Conservation (phyloP, 2,888 invertebrate genomes). For the Mactromeris polynyma region DNA sequence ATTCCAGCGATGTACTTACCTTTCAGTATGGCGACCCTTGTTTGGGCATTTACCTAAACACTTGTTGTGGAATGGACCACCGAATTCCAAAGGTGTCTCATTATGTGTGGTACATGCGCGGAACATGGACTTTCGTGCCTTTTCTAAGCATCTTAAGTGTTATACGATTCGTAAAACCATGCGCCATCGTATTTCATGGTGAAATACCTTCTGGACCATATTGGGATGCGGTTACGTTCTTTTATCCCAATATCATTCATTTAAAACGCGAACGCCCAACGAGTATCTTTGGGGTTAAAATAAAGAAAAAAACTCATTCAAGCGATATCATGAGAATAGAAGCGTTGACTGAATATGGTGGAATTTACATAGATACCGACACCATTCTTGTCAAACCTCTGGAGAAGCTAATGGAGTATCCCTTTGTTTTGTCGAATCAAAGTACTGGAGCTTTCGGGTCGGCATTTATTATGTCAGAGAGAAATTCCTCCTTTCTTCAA, state of each 20-base stretch:
- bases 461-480: slow-evolving; percentile 40
- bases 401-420: slow-evolving; percentile 12
- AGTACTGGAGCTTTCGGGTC: neutral
- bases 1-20: neutral
- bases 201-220: neutral
- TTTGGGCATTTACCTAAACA: neutral
- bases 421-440: neutral
- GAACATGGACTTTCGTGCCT: neutral
- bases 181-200: slow-evolving; percentile 21
- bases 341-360: slow-evolving; percentile 29
- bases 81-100: slow-evolving; percentile 21
- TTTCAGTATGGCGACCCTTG: neutral
- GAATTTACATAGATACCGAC: slow-evolving; percentile 50
- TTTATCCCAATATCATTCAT: slow-evolving; percentile 22
- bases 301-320: neutral
- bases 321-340: slow-evolving; percentile 27
- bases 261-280: neutral
- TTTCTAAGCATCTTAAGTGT: slow-evolving; percentile 22
- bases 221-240: slow-evolving; percentile 2
- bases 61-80: neutral
- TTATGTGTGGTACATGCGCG: slow-evolving; percentile 21
- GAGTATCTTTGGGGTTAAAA: neutral
- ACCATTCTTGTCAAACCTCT: slow-evolving; percentile 20
- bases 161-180: slow-evolving; percentile 17
- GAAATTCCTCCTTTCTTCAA: slow-evolving; percentile 43